A percentile compares a stretch with the other conserved stretches of the same genome.
Conservation (phyloP, 2,113 vertebrate genomes). For the Bubalus kerabau region DNA sequence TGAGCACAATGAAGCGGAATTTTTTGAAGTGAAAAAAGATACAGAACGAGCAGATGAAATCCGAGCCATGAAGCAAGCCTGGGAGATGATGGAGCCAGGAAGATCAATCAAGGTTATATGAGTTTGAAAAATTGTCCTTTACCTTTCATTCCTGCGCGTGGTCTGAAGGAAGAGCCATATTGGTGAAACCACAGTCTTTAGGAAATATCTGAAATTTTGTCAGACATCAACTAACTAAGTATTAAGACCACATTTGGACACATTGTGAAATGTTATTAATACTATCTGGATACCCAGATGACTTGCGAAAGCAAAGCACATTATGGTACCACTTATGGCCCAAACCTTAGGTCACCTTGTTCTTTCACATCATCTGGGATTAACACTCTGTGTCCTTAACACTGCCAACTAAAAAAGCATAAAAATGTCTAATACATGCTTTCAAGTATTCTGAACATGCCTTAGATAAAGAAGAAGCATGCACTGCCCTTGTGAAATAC, state of each 20-base stretch:
- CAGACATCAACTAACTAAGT: not conserved
- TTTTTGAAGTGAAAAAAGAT: constrained; percentile 86
- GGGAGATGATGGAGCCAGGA: constrained; percentile 89
- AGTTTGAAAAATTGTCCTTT: not conserved
- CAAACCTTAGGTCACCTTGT: not conserved
- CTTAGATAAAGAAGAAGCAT: not conserved
- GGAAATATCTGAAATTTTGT: not conserved
- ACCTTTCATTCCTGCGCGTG: not conserved
- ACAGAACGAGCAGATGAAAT: constrained; percentile 87
- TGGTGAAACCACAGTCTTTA: not conserved
- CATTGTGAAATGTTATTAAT: not conserved
- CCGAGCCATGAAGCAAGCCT: constrained; percentile 88
- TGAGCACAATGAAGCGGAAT: constrained; percentile 79
- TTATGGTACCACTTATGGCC: not conserved
- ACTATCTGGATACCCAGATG: not conserved
- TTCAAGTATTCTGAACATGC: not conserved
- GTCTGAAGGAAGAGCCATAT: not conserved
- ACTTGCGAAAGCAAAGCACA: not conserved
- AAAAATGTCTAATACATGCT: not conserved
- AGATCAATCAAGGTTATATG: constrained; percentile 85
- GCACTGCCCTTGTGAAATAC: not conserved
- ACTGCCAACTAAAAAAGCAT: not conserved
- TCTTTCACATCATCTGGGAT: not conserved
- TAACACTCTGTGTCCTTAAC: not conserved
- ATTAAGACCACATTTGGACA: not conserved